A percentile compares a stretch with the other conserved stretches of the same genome.
These are phyloP conservation scores for Ibycter americanus DNA, from an alignment of 2,797 vertebrate species.

Conservation along the genomic window DNA sequence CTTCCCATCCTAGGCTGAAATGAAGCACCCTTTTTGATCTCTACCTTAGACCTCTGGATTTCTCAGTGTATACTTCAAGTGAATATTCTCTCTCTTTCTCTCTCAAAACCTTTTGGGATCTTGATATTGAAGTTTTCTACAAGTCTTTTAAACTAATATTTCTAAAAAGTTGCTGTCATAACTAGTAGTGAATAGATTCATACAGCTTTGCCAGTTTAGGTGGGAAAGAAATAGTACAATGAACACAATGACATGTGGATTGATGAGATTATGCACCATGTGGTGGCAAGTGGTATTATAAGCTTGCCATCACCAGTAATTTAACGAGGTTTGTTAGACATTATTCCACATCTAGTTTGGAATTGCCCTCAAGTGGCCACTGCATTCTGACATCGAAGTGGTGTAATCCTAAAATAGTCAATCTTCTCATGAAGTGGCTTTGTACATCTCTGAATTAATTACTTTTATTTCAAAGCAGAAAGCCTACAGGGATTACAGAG, in stretches of 20 bases:
- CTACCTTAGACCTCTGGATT: background rate
- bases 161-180: background rate
- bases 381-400: background rate
- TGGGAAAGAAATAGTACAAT: background rate
- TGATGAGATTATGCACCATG: background rate
- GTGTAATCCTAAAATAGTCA: background rate
- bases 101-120: background rate
- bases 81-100: background rate
- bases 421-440: background rate
- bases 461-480: conserved; percentile 22
- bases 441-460: background rate
- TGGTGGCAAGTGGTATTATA: background rate
- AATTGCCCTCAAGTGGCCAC: background rate
- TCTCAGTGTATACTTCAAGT: background rate
- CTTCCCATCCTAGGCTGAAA: background rate
- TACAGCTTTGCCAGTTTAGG: background rate
- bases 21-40: background rate
- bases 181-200: background rate
- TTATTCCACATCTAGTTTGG: background rate
- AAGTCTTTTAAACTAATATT: background rate
- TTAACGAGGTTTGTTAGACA: background rate
- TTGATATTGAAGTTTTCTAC: background rate
- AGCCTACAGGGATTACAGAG: background rate
- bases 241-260: background rate
- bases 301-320: background rate